Percentiles rank a stretch among this genome's conserved stretches.
Evolutionary conservation across 2,797 vertebrate species (phyloP).

Genomic region (Margarornis squamiger): DNA sequence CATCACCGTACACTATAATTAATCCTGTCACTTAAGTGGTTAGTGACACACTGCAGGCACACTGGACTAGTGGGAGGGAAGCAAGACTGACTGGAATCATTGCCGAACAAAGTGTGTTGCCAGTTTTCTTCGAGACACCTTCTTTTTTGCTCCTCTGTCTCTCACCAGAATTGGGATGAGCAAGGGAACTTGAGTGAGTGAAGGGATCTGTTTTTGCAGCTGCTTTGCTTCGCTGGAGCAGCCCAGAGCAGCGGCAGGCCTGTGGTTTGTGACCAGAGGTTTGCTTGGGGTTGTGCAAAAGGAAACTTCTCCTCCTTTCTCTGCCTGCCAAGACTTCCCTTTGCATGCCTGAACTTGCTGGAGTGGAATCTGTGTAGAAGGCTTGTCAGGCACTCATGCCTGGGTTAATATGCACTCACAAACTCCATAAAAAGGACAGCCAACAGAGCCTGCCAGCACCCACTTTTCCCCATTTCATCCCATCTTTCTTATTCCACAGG

Average conservation of each 20-base stretch:
- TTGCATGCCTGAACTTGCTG: neutral
- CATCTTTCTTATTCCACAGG: neutral
- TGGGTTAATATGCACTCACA: neutral
- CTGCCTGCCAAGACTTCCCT: neutral
- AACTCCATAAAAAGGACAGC: neutral
- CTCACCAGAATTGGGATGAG: neutral
- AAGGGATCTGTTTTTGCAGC: neutral
- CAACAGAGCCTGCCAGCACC: neutral
- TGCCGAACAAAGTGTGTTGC: fast-evolving
- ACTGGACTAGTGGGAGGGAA: neutral
- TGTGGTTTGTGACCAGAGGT: neutral
- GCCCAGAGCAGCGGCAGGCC: neutral
- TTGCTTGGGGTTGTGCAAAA: neutral
- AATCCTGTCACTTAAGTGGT: neutral
- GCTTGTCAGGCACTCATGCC: neutral
- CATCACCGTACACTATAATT: neutral
- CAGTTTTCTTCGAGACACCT: neutral
- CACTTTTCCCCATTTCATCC: neutral
- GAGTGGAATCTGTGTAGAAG: neutral
- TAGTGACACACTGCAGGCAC: neutral
- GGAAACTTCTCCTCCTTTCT: neutral
- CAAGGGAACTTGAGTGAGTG: neutral
- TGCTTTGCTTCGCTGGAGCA: neutral
- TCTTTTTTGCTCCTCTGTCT: neutral
- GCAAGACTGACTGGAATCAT: neutral